Base-by-base conservation (phyloP, 2,888 invertebrate species). In the Deilephila elpenor region DNA sequence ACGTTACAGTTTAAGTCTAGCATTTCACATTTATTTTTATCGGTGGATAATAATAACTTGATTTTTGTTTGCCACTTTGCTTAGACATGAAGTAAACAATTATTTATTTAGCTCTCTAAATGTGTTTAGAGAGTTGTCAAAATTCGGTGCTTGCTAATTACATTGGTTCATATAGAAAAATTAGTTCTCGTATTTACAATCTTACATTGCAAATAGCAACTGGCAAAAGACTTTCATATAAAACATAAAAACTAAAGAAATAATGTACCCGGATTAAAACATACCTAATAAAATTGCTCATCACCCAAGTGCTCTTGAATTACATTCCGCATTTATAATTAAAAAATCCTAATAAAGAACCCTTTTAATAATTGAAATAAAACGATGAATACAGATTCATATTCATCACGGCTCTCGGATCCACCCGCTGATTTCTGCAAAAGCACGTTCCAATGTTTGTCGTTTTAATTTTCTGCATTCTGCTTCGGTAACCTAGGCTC, bases 351-450 rank as follows among this genome's bases (percentile, higher is more conserved):
- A 25, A 67, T 67, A 67, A 51, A 67, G 29, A 51, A 67, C 17
- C 51, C 44, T 67, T 67, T 67, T 60, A 60, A 56, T 56, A 60
- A 60, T 60, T 51, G 51, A 20, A 51, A 67, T 29, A 67, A 44
- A 64, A 67, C 51, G 17, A 25, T 29, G 14, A 17, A 67, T 20
- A 25, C 25, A 1, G 44, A 67, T 67, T 51, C 25, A 51, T 67
- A 51, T 67, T 67, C 37, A 64, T 37, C 51, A 67, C 8, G 34
- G n/a, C n/a, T 56, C 19, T 62, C 67, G 67, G 44, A 25, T 51
- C 14, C 67, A 19, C 8, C 67, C 44, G 5, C 44, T 67, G 17
- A 67, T 67, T 67, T 51, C 67, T 51, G 44, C 51, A 51, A 51
- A 51, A 25, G 44, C 67, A 67, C 67, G 67, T 44, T 20, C 32